Percentiles rank a stretch among this genome's conserved stretches.
phyloP scores from a whole-genome alignment of 2,797 vertebrate species.

The Catamblyrhynchus diadema region DNA sequence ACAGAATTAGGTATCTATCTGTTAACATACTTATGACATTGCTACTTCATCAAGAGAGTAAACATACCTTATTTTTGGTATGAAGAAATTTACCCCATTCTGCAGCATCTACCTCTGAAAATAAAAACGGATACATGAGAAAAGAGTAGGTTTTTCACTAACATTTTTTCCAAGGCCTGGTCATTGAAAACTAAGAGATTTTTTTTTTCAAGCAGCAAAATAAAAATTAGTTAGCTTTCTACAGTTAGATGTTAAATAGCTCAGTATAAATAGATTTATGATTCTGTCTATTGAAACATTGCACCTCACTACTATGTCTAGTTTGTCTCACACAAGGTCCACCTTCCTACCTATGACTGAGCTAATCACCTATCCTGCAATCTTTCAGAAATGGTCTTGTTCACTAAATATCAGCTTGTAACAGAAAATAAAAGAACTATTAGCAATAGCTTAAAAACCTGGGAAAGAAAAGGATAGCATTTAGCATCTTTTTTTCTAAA shows the following conservation, averaged over 20 bases:
- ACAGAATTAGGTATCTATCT: neutral
- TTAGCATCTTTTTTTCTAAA: neutral
- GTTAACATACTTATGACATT: neutral
- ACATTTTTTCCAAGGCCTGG: neutral
- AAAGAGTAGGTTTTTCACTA: neutral
- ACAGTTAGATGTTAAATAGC: neutral
- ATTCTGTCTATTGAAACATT: neutral
- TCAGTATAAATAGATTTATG: neutral
- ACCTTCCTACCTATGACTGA: neutral
- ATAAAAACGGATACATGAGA: conserved; percentile 43
- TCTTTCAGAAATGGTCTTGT: neutral
- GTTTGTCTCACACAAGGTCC: neutral
- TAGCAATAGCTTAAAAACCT: neutral
- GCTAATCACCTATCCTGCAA: neutral
- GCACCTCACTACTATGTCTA: neutral
- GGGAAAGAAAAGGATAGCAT: neutral
- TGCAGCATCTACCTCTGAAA: conserved; percentile 90
- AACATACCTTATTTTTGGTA: conserved; percentile 95
- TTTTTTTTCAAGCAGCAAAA: neutral
- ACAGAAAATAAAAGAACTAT: neutral
- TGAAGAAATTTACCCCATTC: conserved; percentile 99
- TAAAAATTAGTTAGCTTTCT: neutral
- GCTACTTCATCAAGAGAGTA: neutral
- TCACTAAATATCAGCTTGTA: neutral
- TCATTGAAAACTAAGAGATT: neutral